Evolutionary conservation across 2,113 vertebrate species (phyloP).

Genomic region (Oreochromis spilurus): DNA sequence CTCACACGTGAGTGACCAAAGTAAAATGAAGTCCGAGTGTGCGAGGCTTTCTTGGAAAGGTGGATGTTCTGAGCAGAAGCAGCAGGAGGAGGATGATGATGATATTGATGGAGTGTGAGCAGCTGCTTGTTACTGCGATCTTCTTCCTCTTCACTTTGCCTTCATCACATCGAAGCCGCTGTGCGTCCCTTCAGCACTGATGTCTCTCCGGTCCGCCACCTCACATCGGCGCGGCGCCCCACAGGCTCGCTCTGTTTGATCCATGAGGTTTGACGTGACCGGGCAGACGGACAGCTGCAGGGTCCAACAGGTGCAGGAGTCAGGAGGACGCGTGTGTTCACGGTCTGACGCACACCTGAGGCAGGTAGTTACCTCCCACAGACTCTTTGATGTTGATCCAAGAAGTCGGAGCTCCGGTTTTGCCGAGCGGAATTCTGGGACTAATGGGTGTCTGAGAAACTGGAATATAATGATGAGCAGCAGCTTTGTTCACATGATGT

Average conservation of each 20-base stretch:
- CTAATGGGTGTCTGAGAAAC: background rate
- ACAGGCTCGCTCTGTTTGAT: background rate
- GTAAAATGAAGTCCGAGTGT: background rate
- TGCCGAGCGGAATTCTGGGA: background rate
- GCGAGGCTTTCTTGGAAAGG: background rate
- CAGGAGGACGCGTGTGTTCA: background rate
- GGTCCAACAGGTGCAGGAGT: background rate
- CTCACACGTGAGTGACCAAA: background rate
- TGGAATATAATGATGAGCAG: background rate
- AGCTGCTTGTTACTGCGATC: slow-evolving; percentile 23
- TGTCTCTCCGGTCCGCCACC: background rate
- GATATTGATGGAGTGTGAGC: background rate
- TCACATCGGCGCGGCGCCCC: background rate
- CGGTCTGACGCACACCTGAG: background rate
- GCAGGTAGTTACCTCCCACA: background rate
- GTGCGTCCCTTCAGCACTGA: background rate
- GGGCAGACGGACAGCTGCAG: background rate
- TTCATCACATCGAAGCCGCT: background rate
- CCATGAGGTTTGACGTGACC: background rate
- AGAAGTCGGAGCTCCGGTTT: background rate
- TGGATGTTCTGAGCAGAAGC: background rate
- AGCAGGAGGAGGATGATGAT: background rate
- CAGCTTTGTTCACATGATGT: background rate
- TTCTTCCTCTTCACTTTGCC: slow-evolving; percentile 19
- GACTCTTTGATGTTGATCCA: background rate